A percentile compares a stretch with the other conserved stretches of the same genome.
Conservation (phyloP, 2,888 invertebrate genomes). For the Herminia tarsipennalis region DNA sequence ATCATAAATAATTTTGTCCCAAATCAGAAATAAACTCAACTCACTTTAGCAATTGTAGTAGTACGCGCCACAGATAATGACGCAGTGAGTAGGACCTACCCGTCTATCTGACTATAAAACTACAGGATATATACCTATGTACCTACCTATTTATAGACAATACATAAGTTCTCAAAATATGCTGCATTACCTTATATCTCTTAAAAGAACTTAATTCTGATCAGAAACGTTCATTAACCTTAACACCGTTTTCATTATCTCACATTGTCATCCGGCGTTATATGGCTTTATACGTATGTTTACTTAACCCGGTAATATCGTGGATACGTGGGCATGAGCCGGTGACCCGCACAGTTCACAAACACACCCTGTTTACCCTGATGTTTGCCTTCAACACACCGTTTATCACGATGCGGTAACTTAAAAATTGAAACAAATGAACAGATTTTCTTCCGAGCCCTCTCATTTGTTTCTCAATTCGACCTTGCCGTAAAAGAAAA, state of each 20-base stretch:
- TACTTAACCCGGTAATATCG: slow-evolving; percentile 13
- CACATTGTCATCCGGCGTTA: not conserved
- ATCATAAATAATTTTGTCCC: no score
- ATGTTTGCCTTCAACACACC: slow-evolving; percentile 13
- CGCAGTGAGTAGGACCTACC: no score
- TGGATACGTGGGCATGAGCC: slow-evolving; percentile 1
- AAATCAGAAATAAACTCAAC: no score
- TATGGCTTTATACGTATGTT: slow-evolving; percentile 5
- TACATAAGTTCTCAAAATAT: no score
- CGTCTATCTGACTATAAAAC: no score
- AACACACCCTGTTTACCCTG: slow-evolving; percentile 12
- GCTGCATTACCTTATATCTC: no score
- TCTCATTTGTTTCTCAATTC: slow-evolving; percentile 34
- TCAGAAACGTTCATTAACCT: not conserved
- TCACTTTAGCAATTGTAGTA: no score
- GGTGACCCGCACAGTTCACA: slow-evolving; percentile 1
- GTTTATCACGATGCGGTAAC: slow-evolving; percentile 19
- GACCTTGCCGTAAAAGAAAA: slow-evolving; percentile 30
- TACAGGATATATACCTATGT: no score
- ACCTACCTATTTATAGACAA: no score
- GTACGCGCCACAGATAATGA: no score
- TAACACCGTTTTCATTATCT: not conserved
- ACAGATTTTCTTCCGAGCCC: slow-evolving; percentile 23
- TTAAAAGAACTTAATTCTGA: no score
- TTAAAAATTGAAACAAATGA: slow-evolving; percentile 44